Base-by-base conservation (phyloP, 2,888 invertebrate species). In the Drosophila meridionalis region DNA sequence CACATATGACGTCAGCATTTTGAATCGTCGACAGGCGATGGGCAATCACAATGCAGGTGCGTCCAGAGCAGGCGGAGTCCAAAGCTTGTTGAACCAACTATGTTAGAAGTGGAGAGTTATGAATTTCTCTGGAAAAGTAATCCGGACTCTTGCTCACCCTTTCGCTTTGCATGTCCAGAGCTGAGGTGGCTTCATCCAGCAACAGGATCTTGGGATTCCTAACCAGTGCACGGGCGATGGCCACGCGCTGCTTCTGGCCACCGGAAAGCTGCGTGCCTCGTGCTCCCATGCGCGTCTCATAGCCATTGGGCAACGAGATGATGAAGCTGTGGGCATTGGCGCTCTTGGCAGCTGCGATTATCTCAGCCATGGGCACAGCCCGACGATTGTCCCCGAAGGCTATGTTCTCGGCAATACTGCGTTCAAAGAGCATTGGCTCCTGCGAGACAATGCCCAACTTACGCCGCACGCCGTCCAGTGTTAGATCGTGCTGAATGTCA, bases 211-310 rank as follows among this genome's bases (percentile, higher is more conserved):
- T 94, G 0, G 97, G 97, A 90, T 96, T 95, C 14, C 96, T 93
- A 2, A 97, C 94, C 38, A 97, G 93, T 0, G 97, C 97, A 53
- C 97, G 94, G 0, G 97, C 97, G 75, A 97, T 97, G 11, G 97
- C 97, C 52, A 98, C 96, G 65, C 97, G 94, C 91, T 98, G 98
- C 91, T 98, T 98, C 92, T 98, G 98, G 0, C 98, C 98, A 11
- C 98, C 98, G 0, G 96, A 96, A 40, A 97, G 92, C 78, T 97
- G 97, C 0, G 96, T 96, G 3, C 97, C 97, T 83, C 96, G 95
- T 20, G 96, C 95, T 43, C 97, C 97, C 74, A 97, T 94, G 36
- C 95, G 94, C 0, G 97, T 97, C 12, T 96, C 95, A 90, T 97
- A 97, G 14, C 96, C 96, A 95, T 96, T 91, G 11, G 97, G 97